A percentile compares a stretch with the other conserved stretches of the same genome.
These are phyloP conservation scores for Rhadina sibilatrix DNA, from an alignment of 2,113 vertebrate species.

Conservation along the genomic window DNA sequence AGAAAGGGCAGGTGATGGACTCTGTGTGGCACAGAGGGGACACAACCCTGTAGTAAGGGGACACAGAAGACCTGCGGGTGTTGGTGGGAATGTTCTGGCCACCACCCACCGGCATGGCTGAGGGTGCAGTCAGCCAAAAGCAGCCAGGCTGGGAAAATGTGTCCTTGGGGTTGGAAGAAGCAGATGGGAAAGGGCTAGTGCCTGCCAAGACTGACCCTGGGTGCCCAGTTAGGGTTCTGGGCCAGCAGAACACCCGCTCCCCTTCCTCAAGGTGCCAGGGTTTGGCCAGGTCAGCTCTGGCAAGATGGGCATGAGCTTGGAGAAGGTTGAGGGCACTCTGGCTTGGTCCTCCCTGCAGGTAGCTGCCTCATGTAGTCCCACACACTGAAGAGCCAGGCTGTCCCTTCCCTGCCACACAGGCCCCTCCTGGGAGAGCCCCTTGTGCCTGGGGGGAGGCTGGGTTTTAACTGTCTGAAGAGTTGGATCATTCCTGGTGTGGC, in stretches of 20 bases:
- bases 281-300: background rate
- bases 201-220: too few relatives aligned
- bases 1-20: background rate
- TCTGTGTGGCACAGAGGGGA: background rate
- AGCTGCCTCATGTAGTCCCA: background rate
- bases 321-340: background rate
- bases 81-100: background rate
- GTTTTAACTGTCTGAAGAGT: conserved; percentile 2
- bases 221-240: fast-evolving
- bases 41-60: too few relatives aligned
- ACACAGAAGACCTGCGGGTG: background rate
- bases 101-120: background rate
- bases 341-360: background rate
- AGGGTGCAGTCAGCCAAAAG: background rate
- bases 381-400: background rate
- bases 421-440: background rate
- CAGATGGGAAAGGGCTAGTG: background rate
- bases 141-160: fast-evolving
- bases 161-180: background rate
- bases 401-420: background rate
- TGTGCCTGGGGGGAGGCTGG: background rate
- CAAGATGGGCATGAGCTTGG: background rate
- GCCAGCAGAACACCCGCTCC: background rate
- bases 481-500: conserved; percentile 67
- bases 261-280: fast-evolving